A percentile compares a stretch with the other conserved stretches of the same genome.
Evolutionary conservation across 1,140 invertebrate genomes (phyloP).

Genomic region (Medauroidea extradentata): DNA sequence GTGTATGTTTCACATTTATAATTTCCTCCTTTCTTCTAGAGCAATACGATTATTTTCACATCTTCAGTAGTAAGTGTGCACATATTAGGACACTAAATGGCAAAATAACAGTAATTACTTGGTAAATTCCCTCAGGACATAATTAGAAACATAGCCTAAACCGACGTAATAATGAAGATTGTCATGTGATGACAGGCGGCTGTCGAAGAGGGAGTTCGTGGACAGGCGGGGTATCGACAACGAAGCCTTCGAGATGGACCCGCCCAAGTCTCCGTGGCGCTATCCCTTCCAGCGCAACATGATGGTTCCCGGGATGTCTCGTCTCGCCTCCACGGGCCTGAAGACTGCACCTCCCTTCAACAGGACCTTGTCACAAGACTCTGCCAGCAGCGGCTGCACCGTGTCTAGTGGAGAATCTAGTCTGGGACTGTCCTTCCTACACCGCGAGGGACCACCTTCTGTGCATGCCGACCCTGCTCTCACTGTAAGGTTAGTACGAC

Average conservation of each 20-base stretch:
- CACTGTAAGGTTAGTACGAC: background rate
- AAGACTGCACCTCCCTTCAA: background rate
- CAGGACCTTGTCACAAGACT: background rate
- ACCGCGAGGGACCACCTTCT: background rate
- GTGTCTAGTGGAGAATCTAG: conserved; percentile 20
- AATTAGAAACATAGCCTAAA: no score
- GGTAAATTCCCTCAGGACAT: no score
- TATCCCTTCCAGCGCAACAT: conserved; percentile 44
- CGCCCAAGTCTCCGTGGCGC: conserved; percentile 54
- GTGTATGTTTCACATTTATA: no score
- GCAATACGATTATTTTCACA: no score
- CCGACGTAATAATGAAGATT: no score
- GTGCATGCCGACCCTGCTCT: background rate
- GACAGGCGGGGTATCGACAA: conserved; percentile 47
- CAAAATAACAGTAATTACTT: no score
- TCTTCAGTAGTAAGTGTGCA: no score
- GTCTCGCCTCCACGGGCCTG: conserved; percentile 15
- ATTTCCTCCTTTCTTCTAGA: no score
- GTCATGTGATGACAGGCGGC: no score
- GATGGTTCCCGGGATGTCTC: background rate
- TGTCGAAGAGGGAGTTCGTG: conserved; percentile 48
- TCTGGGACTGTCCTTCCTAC: conserved; percentile 20
- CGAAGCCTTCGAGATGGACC: conserved; percentile 54
- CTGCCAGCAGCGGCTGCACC: background rate
- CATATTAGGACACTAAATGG: no score